phyloP scores from a whole-genome alignment of 1,140 invertebrate genomes.

The Drosophila kikkawai region DNA sequence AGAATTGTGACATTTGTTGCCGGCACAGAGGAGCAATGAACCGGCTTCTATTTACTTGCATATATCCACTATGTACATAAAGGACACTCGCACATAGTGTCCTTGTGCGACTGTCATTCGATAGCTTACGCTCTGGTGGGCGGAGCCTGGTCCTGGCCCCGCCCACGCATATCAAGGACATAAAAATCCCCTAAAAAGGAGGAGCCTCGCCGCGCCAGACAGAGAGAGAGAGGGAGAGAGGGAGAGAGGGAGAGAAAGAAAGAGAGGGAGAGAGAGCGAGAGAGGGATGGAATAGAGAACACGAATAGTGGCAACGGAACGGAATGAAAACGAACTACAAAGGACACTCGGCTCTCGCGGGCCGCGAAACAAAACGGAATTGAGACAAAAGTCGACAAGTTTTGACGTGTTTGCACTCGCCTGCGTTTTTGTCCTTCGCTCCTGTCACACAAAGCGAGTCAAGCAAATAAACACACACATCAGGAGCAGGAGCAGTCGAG shows the following conservation, averaged over 20 bases:
- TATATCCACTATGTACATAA: slow-evolving; percentile 11
- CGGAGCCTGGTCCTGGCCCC: slow-evolving; percentile 56
- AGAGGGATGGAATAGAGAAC: slow-evolving; percentile 24
- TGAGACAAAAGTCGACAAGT: slow-evolving; percentile 58
- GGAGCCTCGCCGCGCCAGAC: slow-evolving; percentile 48
- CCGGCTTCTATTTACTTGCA: not conserved
- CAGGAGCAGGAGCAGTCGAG: slow-evolving; percentile 12
- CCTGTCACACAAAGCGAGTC: slow-evolving; percentile 53
- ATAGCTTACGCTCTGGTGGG: slow-evolving; percentile 32
- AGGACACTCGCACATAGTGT: slow-evolving; percentile 14
- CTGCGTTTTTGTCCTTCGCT: slow-evolving; percentile 16
- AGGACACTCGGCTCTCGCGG: not conserved
- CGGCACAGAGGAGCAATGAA: slow-evolving; percentile 16
- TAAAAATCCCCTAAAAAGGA: slow-evolving; percentile 76
- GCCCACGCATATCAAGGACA: slow-evolving; percentile 53
- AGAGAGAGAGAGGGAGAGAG: not conserved
- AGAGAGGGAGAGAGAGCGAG: not conserved
- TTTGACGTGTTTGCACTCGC: slow-evolving; percentile 25
- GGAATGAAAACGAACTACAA: slow-evolving; percentile 6
- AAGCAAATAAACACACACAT: slow-evolving; percentile 80
- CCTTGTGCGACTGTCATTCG: slow-evolving; percentile 18
- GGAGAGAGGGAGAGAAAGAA: slow-evolving; percentile 1
- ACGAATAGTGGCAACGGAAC: slow-evolving; percentile 10
- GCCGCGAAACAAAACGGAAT: not conserved
- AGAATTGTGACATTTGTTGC: not conserved